Base-by-base conservation (phyloP, 2,113 vertebrate species). In the Nyctibius bracteatus region DNA sequence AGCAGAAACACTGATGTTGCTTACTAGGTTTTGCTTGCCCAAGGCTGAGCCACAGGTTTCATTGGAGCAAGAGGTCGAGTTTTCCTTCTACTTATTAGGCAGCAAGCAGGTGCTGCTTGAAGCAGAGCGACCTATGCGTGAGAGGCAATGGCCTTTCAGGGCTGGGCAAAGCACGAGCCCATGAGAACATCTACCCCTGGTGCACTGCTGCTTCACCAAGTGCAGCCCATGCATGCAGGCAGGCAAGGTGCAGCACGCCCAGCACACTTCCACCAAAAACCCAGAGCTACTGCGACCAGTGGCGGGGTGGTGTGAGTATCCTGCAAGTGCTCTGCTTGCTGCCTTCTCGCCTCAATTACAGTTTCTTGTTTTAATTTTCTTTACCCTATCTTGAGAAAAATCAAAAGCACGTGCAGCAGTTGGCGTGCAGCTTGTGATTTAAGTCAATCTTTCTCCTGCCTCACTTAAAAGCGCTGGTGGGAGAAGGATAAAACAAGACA, bases 291-390 rank as follows among this genome's bases (percentile, higher is more conserved):
- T 18, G 28, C 1, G 0, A 37, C 14, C 62, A 43, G 46, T 5
- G 0, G 63, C 41, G 17, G 33, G 25, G 31, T 1, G 5, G 22
- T 4, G 15, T 11, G 17, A 72, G 25, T 39, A 39, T 20, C 46
- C 75, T 66, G 59, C 20, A 25, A 43, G n/a, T 2, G 6, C n/a
- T 28, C 63, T 44, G 33, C 31, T 6, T 4, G 44, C 86, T 93
- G 44, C 63, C 67, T 88, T 54, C 75, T 81, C 24, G 3, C 49
- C 55, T 68, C 49, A 72, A 0, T 23, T 44, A 62, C 0, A 0
- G 23, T 5, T 86, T 86, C 94, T 88, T 82, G 75, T 22, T 79
- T 43, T n/a, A 82, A 41, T 88, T 94, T 93, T 68, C 49, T 91
- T 63, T 44, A 43, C 57, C n/a, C 27, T 73, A 6, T n/a, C 68